These are phyloP conservation scores for Raja brachyura DNA, from an alignment of 2,113 vertebrate species.

Conservation along the genomic window DNA sequence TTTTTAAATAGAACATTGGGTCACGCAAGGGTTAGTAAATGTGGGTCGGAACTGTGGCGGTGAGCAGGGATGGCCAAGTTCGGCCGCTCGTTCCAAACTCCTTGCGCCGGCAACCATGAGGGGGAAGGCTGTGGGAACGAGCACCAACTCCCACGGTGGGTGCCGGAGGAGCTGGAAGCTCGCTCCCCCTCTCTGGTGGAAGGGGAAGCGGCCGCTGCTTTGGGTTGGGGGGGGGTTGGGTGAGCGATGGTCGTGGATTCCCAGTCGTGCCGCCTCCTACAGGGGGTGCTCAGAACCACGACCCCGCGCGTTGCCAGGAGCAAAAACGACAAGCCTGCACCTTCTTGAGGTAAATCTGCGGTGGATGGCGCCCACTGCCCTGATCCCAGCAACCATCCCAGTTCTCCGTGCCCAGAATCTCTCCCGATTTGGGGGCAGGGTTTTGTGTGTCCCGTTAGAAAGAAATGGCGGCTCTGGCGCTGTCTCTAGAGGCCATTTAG, in stretches of 20 bases:
- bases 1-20: slow-evolving; percentile 19
- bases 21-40: neutral
- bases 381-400: neutral
- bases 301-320: neutral
- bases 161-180: neutral
- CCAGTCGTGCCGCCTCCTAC: neutral
- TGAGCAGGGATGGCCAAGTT: neutral
- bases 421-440: neutral
- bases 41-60: neutral
- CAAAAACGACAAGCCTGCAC: neutral
- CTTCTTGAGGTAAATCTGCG: neutral
- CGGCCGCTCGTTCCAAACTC: neutral
- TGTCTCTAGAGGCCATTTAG: neutral
- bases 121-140: neutral
- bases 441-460: neutral
- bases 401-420: neutral
- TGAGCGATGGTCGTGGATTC: too few species aligned
- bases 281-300: neutral
- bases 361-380: neutral
- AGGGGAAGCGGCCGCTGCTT: too few species aligned
- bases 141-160: neutral
- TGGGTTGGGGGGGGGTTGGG: neutral
- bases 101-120: neutral
- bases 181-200: too few species aligned
- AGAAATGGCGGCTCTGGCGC: neutral